These are phyloP conservation scores for Heliconius nattereri DNA, from an alignment of 1,140 invertebrate genomes.

Conservation along the genomic window DNA sequence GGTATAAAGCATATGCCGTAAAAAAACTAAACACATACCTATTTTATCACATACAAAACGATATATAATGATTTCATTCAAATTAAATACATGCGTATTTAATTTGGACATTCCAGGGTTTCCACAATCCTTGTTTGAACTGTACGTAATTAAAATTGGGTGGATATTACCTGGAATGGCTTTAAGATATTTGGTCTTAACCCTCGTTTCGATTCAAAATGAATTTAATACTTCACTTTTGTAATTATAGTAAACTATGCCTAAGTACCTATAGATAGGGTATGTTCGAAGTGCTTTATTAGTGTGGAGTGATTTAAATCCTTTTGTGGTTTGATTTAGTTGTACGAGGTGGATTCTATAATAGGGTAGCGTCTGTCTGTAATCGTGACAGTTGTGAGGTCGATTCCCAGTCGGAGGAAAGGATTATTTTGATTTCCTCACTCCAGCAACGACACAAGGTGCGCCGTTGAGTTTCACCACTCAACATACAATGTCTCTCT, in stretches of 20 bases:
- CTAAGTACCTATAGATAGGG: neutral
- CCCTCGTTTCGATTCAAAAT: slow-evolving; percentile 9
- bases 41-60: neutral
- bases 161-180: slow-evolving; percentile 22
- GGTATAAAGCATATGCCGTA: too few relatives aligned
- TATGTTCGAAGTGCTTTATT: neutral
- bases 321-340: too few relatives aligned
- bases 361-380: too few relatives aligned
- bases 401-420: neutral
- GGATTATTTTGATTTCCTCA: neutral
- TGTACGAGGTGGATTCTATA: too few relatives aligned
- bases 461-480: neutral
- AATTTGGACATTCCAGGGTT: slow-evolving; percentile 2
- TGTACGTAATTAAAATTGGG: slow-evolving; percentile 34
- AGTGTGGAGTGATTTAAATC: neutral
- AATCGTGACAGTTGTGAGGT: too few relatives aligned
- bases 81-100: too few relatives aligned
- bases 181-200: slow-evolving; percentile 29
- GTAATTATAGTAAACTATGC: neutral
- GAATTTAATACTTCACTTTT: slow-evolving; percentile 5
- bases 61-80: neutral
- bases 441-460: neutral
- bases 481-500: neutral
- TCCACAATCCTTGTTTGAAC: slow-evolving; percentile 10
- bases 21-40: neutral